Conservation (phyloP, 2,113 vertebrate genomes). For the Cettia cetti region DNA sequence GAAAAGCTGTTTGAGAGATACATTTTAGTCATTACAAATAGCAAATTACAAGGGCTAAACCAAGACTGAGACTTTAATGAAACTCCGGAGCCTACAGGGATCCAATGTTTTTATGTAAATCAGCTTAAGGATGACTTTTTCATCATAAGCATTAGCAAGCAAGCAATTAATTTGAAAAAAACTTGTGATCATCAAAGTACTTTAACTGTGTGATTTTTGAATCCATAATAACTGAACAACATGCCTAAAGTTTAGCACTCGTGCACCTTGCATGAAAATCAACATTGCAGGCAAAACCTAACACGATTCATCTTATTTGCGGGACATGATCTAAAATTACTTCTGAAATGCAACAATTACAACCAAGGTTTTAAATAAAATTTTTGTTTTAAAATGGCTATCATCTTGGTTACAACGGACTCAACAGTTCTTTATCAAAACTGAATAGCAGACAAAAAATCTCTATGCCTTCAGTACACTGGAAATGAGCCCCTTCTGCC, state of each 20-base stretch:
- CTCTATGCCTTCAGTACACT: not conserved
- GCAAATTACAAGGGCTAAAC: not conserved
- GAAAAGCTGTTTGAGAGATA: not conserved
- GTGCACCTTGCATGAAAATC: not conserved
- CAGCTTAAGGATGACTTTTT: constrained; percentile 8
- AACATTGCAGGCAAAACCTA: not conserved
- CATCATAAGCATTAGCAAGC: not conserved
- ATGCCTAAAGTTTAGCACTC: not conserved
- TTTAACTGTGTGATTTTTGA: not conserved
- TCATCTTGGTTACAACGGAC: not conserved
- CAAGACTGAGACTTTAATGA: not conserved
- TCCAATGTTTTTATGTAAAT: constrained; percentile 32
- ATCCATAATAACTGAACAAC: not conserved
- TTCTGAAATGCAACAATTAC: not conserved
- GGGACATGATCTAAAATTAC: not conserved
- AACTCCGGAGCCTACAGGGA: not conserved
- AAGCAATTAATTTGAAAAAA: constrained; percentile 7
- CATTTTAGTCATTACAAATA: not conserved
- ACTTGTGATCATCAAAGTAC: not conserved
- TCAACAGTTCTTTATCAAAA: not conserved
- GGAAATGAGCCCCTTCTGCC: not conserved
- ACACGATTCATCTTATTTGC: not conserved
- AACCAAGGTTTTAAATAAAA: not conserved
- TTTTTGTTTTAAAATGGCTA: not conserved
- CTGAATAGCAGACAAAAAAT: not conserved